Evolutionary conservation across 2,113 vertebrate genomes (phyloP), one percentile per base, ranked within the genome.

Genomic region (Tricholaema leucomelas): DNA sequence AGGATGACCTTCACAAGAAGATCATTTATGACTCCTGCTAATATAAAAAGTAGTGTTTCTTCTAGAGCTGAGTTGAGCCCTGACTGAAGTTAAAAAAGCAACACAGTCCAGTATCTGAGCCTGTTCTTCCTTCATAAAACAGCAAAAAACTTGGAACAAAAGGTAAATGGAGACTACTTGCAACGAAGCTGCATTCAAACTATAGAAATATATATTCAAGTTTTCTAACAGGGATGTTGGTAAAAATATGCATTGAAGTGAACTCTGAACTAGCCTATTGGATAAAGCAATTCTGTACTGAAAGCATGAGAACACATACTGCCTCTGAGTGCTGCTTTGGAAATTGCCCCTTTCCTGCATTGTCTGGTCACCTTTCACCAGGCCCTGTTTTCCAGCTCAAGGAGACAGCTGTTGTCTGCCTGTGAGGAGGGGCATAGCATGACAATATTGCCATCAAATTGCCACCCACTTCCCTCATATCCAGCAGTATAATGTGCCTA

Each of bases 211-310:
- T n/a, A 73, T 12, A 36, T 95, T 96, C 60, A 80, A 92, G 75
- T 95, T 88, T 96, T 96, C 87, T 94, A 97, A 94, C 85, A 95
- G 98, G 97, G 98, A 98, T 98, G 98, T 97, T 87, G 93, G 73
- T 91, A 78, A 93, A 97, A 97, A 93, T 69, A 79, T 30, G 61
- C 40, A 69, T 52, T 77, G 67, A 78, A 88, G 48, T 59, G 28
- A 92, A 55, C 66, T 83, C 61, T 77, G n/a, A 79, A 74, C 50
- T 82, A 91, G 8, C 10, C 42, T 27, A 56, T 5, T 23, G 75
- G 61, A 61, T 58, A 20, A 85, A 69, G 3, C 27, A 87, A 55
- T 72, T 81, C 58, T 58, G n/a, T 30, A 38, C 48, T 78, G 33
- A 77, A 61, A 74, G 31, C 64, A 48, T 87, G 75, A 67, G 19